Evolutionary conservation across 1,140 invertebrate genomes (phyloP).

Genomic region (Melitaea cinxia): DNA sequence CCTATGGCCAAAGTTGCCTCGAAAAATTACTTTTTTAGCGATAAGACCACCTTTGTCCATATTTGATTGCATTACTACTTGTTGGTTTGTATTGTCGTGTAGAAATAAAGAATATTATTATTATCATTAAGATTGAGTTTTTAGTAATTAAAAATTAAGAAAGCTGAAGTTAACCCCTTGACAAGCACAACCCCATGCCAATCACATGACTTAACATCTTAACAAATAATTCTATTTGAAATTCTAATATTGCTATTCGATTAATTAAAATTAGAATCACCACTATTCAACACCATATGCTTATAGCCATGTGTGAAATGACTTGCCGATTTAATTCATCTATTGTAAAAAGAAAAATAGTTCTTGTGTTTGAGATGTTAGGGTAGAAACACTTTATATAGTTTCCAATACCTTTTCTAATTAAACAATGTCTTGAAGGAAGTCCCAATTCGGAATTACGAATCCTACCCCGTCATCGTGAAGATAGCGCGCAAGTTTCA

Average conservation of each 20-base stretch:
- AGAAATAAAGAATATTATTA: too few species aligned
- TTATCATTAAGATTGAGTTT: too few species aligned
- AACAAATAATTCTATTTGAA: not conserved
- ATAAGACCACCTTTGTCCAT: too few species aligned
- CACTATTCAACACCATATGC: constrained; percentile 40
- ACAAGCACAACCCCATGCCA: too few species aligned
- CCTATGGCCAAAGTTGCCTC: too few species aligned
- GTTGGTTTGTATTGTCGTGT: too few species aligned
- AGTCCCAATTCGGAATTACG: constrained; percentile 40
- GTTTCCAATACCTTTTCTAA: constrained; percentile 50
- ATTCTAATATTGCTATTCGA: not conserved
- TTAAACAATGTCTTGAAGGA: constrained; percentile 65
- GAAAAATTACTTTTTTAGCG: too few species aligned
- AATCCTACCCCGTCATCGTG: constrained; percentile 48
- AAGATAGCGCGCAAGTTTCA: constrained; percentile 47
- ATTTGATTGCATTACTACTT: too few species aligned
- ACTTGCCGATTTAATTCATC: constrained; percentile 44
- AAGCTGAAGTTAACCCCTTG: too few species aligned
- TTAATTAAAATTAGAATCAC: constrained; percentile 25
- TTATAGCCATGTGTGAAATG: constrained; percentile 50
- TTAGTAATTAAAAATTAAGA: too few species aligned
- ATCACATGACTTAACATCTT: not conserved
- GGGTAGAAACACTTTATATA: not conserved
- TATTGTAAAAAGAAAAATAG: constrained; percentile 13
- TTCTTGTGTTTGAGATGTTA: constrained; percentile 5